phyloP scores from a whole-genome alignment of 2,888 invertebrate genomes.

The Ophion ellenae region DNA sequence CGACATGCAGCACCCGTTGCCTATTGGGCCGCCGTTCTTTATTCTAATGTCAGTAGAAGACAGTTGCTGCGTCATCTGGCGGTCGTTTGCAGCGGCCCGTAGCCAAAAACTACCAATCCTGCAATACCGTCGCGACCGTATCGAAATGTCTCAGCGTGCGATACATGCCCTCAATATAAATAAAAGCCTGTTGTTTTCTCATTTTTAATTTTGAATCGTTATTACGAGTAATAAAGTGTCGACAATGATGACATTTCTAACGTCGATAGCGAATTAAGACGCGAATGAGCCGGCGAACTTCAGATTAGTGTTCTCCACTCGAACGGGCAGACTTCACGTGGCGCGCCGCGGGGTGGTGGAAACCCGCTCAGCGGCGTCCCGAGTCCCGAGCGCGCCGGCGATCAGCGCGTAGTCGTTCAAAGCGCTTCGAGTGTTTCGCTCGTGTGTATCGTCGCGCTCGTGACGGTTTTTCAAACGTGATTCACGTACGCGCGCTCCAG shows the following conservation, averaged over 20 bases:
- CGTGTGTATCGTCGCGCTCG: slow-evolving; percentile 30
- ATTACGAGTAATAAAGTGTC: neutral
- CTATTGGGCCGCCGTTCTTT: too few species aligned
- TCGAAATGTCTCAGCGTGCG: too few species aligned
- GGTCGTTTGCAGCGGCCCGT: too few species aligned
- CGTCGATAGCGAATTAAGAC: neutral
- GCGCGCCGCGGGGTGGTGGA: neutral
- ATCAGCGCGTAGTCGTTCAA: slow-evolving; percentile 71
- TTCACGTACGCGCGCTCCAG: slow-evolving; percentile 37
- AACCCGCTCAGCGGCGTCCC: slow-evolving; percentile 53
- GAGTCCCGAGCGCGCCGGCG: slow-evolving; percentile 69
- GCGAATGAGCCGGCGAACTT: slow-evolving; percentile 27
- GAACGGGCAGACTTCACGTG: neutral
- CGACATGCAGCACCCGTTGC: too few species aligned
- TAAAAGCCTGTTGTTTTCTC: neutral
- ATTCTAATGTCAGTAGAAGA: too few species aligned
- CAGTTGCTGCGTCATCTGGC: too few species aligned
- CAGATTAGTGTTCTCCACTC: slow-evolving; percentile 27
- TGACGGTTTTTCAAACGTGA: slow-evolving; percentile 41
- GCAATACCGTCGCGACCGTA: too few species aligned
- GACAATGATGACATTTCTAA: neutral
- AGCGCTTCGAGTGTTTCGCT: slow-evolving; percentile 22
- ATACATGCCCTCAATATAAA: neutral
- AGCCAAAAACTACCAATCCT: too few species aligned
- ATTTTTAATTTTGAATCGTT: neutral